Conservation (phyloP, 2,797 vertebrate genomes). For the Pipistrellus nathusii region DNA sequence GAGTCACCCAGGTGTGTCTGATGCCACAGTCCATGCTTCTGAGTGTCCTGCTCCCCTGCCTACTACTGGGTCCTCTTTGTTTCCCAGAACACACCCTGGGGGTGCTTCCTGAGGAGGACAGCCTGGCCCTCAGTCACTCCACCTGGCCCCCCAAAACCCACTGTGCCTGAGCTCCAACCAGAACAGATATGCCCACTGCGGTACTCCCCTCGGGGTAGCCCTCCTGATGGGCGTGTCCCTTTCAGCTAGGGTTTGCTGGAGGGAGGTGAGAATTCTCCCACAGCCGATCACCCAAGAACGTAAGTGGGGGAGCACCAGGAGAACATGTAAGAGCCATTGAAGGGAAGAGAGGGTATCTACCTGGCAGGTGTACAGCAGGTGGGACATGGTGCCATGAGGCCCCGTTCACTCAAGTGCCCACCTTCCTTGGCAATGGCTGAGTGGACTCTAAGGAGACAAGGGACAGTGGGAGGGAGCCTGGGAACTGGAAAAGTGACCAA, state of each 20-base stretch:
- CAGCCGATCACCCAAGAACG: neutral
- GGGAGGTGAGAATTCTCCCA: neutral
- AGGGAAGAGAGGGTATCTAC: neutral
- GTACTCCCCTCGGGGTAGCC: neutral
- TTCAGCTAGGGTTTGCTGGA: neutral
- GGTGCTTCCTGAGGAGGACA: neutral
- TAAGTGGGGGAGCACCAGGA: neutral
- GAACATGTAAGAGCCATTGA: neutral
- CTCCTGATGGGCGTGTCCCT: neutral
- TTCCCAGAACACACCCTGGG: neutral
- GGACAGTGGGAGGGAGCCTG: neutral
- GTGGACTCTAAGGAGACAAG: neutral
- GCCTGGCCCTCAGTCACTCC: neutral
- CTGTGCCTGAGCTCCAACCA: neutral
- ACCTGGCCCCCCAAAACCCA: neutral
- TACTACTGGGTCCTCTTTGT: neutral
- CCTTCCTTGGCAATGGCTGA: neutral
- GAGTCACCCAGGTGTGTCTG: neutral
- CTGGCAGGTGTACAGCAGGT: fast-evolving
- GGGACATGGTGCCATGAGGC: neutral
- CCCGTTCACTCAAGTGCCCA: fast-evolving
- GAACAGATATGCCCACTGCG: neutral
- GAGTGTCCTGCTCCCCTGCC: neutral
- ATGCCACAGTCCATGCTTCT: neutral
- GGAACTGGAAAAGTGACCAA: too few species aligned